Conservation (phyloP, 2,888 invertebrate species). For the Cinara cedri region DNA sequence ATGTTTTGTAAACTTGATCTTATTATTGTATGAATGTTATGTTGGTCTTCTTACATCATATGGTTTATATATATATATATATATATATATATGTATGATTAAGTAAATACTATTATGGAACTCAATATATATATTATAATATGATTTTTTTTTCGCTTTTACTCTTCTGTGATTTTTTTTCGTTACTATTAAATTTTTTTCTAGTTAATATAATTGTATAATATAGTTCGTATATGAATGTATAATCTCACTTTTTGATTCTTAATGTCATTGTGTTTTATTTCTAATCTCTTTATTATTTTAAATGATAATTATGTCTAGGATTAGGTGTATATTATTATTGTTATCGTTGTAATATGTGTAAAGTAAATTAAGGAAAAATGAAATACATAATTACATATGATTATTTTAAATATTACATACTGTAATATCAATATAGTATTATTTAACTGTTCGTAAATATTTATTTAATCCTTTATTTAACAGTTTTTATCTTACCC, state of each 20-base stretch:
- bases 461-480: conserved; percentile 32
- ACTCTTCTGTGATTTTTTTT: conserved; percentile 55
- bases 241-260: conserved; percentile 55
- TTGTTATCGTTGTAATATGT: conserved; percentile 51
- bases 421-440: conserved; percentile 52
- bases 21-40: conserved; percentile 44
- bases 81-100: not conserved
- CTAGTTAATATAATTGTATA: conserved; percentile 49
- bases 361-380: conserved; percentile 50
- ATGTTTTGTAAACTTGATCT: conserved; percentile 29
- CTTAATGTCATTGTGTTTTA: conserved; percentile 39
- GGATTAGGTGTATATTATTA: conserved; percentile 53
- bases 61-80: conserved; percentile 40
- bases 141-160: conserved; percentile 43
- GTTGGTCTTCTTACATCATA: conserved; percentile 38
- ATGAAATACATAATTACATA: conserved; percentile 37
- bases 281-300: conserved; percentile 53
- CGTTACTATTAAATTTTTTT: conserved; percentile 33
- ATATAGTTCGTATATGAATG: conserved; percentile 39
- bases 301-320: conserved; percentile 39
- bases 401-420: conserved; percentile 52
- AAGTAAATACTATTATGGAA: conserved; percentile 29
- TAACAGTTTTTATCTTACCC: no score
- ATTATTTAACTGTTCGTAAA: conserved; percentile 54
- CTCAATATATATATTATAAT: conserved; percentile 22